Conservation (phyloP, 1,140 invertebrate genomes). For the Alviniconcha marisindica region DNA sequence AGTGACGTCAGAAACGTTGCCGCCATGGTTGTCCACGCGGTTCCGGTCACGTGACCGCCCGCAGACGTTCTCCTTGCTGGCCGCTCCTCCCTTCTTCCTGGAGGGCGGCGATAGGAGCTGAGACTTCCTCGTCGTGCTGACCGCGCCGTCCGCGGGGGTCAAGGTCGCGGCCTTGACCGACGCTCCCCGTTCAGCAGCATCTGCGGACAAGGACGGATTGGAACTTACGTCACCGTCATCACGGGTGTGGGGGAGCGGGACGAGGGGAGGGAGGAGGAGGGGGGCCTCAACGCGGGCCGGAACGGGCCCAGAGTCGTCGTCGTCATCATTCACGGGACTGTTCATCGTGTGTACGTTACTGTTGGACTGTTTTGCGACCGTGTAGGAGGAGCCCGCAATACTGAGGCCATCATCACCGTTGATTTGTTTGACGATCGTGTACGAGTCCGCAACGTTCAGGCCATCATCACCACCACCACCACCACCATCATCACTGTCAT, state of each 20-base stretch:
- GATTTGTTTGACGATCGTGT: not conserved
- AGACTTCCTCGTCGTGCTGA: not conserved
- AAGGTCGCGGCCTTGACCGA: not conserved
- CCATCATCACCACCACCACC: too few relatives aligned
- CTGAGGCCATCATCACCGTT: too few relatives aligned
- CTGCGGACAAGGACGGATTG: slow-evolving; percentile 9
- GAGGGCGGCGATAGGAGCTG: not conserved
- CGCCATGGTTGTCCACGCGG: not conserved
- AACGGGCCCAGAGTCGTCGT: not conserved
- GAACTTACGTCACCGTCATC: not conserved
- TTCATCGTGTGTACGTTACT: not conserved
- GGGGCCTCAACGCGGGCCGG: too few relatives aligned
- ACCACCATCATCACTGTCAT: too few relatives aligned
- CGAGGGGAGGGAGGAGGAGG: not conserved
- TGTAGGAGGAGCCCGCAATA: not conserved
- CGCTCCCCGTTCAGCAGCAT: not conserved
- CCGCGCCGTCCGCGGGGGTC: not conserved
- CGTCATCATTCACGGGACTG: not conserved
- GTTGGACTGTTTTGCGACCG: not conserved
- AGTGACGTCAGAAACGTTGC: not conserved
- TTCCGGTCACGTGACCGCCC: not conserved
- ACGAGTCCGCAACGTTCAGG: not conserved
- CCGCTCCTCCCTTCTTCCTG: not conserved
- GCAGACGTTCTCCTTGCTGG: not conserved
- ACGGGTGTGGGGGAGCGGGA: not conserved